Conservation (phyloP, 2,113 vertebrate species). For the Misgurnus anguillicaudatus region DNA sequence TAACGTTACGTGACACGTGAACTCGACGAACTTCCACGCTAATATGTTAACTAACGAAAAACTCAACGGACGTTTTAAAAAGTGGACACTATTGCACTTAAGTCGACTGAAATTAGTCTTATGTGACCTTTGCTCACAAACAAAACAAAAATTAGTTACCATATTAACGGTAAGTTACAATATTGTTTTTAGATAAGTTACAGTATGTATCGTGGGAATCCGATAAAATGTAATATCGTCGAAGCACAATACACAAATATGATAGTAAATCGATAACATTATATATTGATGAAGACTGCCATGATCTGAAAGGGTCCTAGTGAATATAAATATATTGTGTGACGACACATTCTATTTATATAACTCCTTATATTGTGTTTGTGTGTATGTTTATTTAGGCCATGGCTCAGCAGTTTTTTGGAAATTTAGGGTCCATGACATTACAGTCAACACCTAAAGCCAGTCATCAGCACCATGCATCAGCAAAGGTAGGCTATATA, state of each 20-base stretch:
- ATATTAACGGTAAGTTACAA: no score
- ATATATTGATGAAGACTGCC: no score
- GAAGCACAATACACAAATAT: background rate
- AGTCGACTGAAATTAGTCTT: background rate
- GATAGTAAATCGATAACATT: no score
- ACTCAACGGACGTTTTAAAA: no score
- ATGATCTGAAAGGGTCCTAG: no score
- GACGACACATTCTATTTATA: background rate
- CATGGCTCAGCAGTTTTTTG: slow-evolving; percentile 56
- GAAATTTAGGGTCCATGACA: slow-evolving; percentile 36
- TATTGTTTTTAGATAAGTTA: no score
- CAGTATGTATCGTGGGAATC: no score
- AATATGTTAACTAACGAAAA: background rate
- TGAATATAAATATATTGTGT: no score
- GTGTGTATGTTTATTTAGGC: background rate
- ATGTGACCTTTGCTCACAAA: background rate
- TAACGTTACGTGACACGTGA: background rate
- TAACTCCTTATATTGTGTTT: background rate
- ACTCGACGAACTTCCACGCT: background rate
- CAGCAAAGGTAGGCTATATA: slow-evolving; percentile 28
- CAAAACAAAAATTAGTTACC: background rate
- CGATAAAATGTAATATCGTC: no score
- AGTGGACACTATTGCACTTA: background rate
- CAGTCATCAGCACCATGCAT: slow-evolving; percentile 7
- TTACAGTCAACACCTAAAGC: slow-evolving; percentile 58